Evolutionary conservation across 2,113 vertebrate species (phyloP).

Genomic region (Nycticebus coucang): DNA sequence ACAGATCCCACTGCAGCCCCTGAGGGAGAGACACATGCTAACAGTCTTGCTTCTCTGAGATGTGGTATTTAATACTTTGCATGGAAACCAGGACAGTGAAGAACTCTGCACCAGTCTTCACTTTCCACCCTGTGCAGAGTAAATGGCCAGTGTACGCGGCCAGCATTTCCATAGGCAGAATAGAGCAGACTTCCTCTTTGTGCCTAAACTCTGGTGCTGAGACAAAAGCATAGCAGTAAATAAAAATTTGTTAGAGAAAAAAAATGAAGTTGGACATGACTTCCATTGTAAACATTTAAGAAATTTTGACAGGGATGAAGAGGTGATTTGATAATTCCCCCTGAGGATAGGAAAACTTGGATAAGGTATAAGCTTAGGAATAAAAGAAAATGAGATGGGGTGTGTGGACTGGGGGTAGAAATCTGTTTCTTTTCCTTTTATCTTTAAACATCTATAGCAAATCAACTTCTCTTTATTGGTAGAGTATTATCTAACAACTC

Average conservation of each 20-base stretch:
- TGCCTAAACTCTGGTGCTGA: neutral
- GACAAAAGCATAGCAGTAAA: neutral
- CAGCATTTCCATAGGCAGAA: neutral
- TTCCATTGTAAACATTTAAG: neutral
- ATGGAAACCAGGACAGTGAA: neutral
- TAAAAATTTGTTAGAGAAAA: neutral
- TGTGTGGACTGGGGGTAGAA: too few relatives aligned
- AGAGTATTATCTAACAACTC: constrained; percentile 54
- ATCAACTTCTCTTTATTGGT: constrained; percentile 51
- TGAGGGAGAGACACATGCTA: neutral
- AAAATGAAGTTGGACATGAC: neutral
- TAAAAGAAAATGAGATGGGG: neutral
- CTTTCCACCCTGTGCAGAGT: neutral
- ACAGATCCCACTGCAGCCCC: neutral
- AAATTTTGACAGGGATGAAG: neutral
- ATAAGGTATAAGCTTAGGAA: neutral
- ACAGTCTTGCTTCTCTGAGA: neutral
- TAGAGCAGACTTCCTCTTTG: neutral
- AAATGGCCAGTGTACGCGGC: neutral
- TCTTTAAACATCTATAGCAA: constrained; percentile 53
- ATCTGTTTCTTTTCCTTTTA: constrained; percentile 34
- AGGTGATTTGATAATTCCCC: neutral
- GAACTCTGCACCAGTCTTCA: neutral
- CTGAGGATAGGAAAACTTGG: neutral
- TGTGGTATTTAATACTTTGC: neutral